These are phyloP conservation scores for Triplophysa dalaica DNA, from an alignment of 2,113 vertebrate genomes.

Conservation along the genomic window DNA sequence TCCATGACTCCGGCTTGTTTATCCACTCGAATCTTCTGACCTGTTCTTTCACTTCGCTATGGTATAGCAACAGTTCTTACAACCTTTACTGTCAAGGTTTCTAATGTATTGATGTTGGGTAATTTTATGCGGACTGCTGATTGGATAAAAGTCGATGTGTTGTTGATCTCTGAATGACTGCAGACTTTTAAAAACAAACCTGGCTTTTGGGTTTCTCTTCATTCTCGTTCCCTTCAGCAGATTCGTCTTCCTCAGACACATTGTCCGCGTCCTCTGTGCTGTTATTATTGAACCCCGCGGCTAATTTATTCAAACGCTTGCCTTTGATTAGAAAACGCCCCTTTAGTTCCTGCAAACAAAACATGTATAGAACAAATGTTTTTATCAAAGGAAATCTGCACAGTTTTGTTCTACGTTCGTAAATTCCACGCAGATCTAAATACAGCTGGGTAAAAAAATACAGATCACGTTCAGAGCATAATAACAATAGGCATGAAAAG, in stretches of 20 bases:
- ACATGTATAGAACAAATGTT: conserved; percentile 1
- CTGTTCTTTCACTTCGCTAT: no score
- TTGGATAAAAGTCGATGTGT: background rate
- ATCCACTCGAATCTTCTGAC: no score
- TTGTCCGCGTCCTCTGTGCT: conserved; percentile 74
- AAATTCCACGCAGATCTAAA: background rate
- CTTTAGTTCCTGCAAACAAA: conserved; percentile 81
- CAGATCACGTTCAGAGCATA: background rate
- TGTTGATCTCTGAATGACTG: background rate
- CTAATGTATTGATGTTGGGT: background rate
- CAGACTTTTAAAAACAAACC: conserved; percentile 34
- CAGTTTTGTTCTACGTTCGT: no score
- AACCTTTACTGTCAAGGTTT: background rate
- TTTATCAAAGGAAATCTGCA: background rate
- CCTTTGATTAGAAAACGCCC: conserved; percentile 90
- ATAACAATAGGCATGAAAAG: conserved; percentile 28
- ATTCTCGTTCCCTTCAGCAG: conserved; percentile 80
- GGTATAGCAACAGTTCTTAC: no score
- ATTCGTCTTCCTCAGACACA: conserved; percentile 95
- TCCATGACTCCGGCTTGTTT: no score
- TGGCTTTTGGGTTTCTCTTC: conserved; percentile 64
- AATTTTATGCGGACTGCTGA: background rate
- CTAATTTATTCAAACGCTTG: conserved; percentile 85
- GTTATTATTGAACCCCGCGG: conserved; percentile 68
- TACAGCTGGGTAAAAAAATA: background rate